phyloP scores from a whole-genome alignment of 2,797 vertebrate genomes.

The Epinephelus awoara region DNA sequence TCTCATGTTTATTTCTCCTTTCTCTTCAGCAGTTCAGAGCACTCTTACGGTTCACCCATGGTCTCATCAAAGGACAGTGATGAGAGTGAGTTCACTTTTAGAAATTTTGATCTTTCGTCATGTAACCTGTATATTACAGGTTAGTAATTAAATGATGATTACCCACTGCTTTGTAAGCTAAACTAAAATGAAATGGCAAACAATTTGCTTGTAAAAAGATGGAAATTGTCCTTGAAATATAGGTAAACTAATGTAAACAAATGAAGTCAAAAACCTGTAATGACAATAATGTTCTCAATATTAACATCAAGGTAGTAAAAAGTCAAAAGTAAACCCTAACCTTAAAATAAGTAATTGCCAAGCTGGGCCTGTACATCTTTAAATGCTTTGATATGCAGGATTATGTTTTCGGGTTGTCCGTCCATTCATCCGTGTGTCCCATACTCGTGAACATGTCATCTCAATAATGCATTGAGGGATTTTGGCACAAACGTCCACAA shows the following conservation, averaged over 20 bases:
- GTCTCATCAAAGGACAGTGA: conserved; percentile 47
- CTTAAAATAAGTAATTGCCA: not conserved
- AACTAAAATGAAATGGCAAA: not conserved
- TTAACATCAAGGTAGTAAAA: too few species aligned
- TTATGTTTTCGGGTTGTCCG: too few species aligned
- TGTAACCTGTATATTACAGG: not conserved
- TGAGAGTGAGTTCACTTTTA: conserved; percentile 54
- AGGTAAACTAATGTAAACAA: not conserved
- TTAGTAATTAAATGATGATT: too few species aligned
- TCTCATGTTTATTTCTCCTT: not conserved
- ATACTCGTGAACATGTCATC: too few species aligned
- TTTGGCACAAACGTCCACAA: too few species aligned
- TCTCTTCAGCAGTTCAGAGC: conserved; percentile 70
- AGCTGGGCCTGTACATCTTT: not conserved
- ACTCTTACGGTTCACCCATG: conserved; percentile 72
- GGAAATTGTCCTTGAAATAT: not conserved
- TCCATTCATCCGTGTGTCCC: too few species aligned
- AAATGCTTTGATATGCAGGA: not conserved
- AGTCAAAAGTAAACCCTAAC: not conserved
- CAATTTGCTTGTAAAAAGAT: not conserved
- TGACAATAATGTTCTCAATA: too few species aligned
- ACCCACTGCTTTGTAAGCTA: not conserved
- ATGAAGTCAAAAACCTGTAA: not conserved
- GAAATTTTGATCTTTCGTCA: not conserved
- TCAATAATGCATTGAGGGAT: too few species aligned